phyloP scores from a whole-genome alignment of 2,888 invertebrate species.

The Lasioglossum figueresi region DNA sequence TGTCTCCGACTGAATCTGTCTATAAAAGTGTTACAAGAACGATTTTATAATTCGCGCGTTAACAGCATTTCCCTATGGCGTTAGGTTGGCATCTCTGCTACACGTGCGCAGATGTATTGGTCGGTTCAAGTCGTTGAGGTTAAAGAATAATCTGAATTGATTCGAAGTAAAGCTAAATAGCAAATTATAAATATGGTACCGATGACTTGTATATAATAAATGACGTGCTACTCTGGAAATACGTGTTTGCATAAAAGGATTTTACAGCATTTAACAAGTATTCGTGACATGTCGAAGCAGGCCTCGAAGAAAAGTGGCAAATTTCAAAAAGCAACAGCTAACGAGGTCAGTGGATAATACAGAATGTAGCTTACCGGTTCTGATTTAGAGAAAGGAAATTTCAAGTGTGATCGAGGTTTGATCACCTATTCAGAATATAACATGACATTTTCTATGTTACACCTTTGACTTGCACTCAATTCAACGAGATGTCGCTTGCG shows the following conservation, averaged over 20 bases:
- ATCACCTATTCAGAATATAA: conserved; percentile 77
- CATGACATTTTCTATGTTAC: conserved; percentile 75
- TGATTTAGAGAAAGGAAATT: conserved; percentile 47
- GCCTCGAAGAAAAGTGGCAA: conserved; percentile 69
- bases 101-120: conserved; percentile 57
- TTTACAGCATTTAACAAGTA: conserved; percentile 36
- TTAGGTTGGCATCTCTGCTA: conserved; percentile 56
- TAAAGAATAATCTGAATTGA: conserved; percentile 52
- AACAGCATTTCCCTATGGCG: neutral
- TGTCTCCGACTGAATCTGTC: no score
- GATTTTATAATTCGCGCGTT: conserved; percentile 47
- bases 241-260: conserved; percentile 22
- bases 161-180: neutral
- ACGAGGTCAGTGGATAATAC: conserved; percentile 69
- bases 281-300: conserved; percentile 77
- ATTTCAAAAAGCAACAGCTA: conserved; percentile 49
- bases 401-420: conserved; percentile 53
- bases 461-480: conserved; percentile 48
- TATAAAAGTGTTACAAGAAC: neutral
- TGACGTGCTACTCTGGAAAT: conserved; percentile 39
- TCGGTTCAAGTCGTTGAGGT: conserved; percentile 58
- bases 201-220: conserved; percentile 35
- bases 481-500: conserved; percentile 55
- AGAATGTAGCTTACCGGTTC: conserved; percentile 66
- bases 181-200: conserved; percentile 12